phyloP scores from a whole-genome alignment of 2,113 vertebrate genomes.

The Phylloscopus trochilus region DNA sequence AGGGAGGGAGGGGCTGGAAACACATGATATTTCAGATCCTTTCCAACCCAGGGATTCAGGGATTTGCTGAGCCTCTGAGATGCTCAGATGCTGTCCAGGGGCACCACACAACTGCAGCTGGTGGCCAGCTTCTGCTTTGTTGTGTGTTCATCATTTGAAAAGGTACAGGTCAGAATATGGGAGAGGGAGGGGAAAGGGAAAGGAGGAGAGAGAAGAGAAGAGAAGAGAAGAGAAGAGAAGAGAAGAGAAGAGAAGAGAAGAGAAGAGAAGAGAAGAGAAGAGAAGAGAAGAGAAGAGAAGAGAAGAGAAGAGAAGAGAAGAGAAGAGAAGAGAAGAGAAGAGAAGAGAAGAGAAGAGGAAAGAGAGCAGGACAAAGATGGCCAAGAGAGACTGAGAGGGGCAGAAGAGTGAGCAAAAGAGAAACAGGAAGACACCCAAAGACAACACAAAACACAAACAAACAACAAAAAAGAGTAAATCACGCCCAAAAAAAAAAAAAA shows the following conservation, averaged over 20 bases:
- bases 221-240: neutral
- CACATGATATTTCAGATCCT: neutral
- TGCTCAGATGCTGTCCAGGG: neutral
- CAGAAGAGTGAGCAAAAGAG: neutral
- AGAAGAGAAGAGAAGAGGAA: neutral
- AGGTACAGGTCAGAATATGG: neutral
- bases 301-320: neutral
- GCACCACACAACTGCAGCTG: neutral
- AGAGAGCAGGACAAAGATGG: neutral
- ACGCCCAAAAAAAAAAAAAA: neutral
- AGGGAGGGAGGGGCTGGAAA: neutral
- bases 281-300: neutral
- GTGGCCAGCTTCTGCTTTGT: neutral
- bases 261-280: neutral
- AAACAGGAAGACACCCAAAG: neutral
- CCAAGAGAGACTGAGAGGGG: neutral
- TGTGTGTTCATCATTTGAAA: neutral
- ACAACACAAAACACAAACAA: neutral
- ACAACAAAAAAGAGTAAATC: neutral
- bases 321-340: neutral
- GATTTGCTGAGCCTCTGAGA: neutral
- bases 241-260: neutral
- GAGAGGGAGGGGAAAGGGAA: neutral
- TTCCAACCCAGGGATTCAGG: neutral
- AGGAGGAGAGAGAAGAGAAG: neutral